phyloP scores from a whole-genome alignment of 2,888 invertebrate species.

The Lumbricus terrestris region DNA sequence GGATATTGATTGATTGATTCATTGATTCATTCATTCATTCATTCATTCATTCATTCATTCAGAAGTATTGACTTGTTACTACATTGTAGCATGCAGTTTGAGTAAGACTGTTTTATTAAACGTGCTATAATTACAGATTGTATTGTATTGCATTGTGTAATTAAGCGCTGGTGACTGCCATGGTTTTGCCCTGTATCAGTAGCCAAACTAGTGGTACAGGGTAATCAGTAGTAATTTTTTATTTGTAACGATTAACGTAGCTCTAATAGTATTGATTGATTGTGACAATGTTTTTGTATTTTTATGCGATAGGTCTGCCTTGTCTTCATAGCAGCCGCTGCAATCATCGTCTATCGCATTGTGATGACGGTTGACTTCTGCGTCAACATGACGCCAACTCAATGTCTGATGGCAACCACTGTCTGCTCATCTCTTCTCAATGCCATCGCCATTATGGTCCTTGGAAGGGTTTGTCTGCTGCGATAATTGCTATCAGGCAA shows the following conservation, averaged over 20 bases:
- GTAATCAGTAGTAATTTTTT: not conserved
- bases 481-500: too few relatives aligned
- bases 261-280: not conserved
- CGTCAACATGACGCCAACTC: slow-evolving; percentile 38
- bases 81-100: too few relatives aligned
- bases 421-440: slow-evolving; percentile 59
- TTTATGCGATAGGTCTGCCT: slow-evolving; percentile 47
- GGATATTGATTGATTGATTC: too few relatives aligned
- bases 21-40: too few relatives aligned
- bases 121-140: too few relatives aligned
- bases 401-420: slow-evolving; percentile 56
- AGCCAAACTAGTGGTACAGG: too few relatives aligned
- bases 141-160: too few relatives aligned
- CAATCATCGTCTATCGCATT: slow-evolving; percentile 58
- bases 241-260: not conserved
- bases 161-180: too few relatives aligned
- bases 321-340: slow-evolving; percentile 54
- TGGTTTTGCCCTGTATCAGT: not conserved
- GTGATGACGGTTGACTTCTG: slow-evolving; percentile 54
- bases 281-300: not conserved
- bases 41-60: too few relatives aligned
- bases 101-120: too few relatives aligned
- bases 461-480: slow-evolving; percentile 54
- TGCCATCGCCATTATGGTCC: slow-evolving; percentile 59
- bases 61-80: too few relatives aligned